Percentiles rank a stretch among this genome's conserved stretches.
These are phyloP conservation scores for Esox lucius DNA, from an alignment of 2,797 vertebrate genomes.

Conservation along the genomic window DNA sequence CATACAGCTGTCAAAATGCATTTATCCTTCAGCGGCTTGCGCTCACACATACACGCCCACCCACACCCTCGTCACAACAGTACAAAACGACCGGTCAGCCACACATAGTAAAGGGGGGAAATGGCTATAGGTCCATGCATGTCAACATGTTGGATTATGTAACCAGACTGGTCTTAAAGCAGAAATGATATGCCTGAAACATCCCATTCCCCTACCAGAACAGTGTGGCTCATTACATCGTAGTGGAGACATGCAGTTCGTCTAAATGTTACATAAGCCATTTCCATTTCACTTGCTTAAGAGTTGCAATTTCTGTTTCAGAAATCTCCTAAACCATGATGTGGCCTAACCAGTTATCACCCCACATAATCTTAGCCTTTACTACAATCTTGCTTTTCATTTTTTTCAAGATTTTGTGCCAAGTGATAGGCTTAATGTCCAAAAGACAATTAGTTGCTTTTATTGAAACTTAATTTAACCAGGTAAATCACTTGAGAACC, in stretches of 20 bases:
- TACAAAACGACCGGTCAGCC: constrained; percentile 20
- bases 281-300: constrained; percentile 39
- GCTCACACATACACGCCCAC: constrained; percentile 29
- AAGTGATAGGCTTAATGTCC: too few species aligned
- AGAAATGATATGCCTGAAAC: constrained; percentile 25
- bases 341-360: constrained; percentile 23
- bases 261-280: constrained; percentile 38
- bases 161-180: constrained; percentile 29
- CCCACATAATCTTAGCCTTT: constrained; percentile 3
- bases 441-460: neutral
- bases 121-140: constrained; percentile 2
- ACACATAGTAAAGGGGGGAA: constrained; percentile 4
- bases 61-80: constrained; percentile 39
- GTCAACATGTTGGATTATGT: constrained; percentile 29
- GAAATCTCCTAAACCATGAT: constrained; percentile 19
- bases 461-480: too few species aligned
- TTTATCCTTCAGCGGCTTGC: constrained; percentile 37
- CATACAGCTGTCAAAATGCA: constrained; percentile 50
- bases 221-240: neutral
- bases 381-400: neutral
- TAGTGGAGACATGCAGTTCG: neutral
- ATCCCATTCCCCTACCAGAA: neutral
- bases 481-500: too few species aligned
- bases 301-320: constrained; percentile 4
- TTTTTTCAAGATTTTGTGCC: neutral